These are phyloP conservation scores for Chelmon rostratus DNA, from an alignment of 2,797 vertebrate genomes.

Conservation along the genomic window DNA sequence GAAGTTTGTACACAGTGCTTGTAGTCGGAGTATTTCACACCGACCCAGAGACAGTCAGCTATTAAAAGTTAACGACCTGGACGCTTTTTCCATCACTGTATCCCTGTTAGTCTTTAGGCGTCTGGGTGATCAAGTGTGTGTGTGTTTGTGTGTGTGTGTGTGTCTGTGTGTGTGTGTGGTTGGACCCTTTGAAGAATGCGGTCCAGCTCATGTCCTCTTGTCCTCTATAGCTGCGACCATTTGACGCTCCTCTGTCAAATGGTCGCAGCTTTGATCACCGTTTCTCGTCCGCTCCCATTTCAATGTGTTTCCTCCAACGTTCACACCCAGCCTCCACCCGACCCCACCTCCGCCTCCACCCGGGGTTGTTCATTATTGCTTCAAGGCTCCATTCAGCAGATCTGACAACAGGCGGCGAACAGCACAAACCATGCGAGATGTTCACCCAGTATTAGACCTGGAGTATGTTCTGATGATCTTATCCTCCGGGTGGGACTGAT, in stretches of 20 bases:
- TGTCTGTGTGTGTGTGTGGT: conserved; percentile 23
- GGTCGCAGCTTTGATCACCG: conserved; percentile 74
- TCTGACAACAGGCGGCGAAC: conserved; percentile 68
- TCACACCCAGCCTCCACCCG: conserved; percentile 67
- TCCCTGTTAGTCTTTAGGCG: background rate
- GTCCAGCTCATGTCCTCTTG: conserved; percentile 35
- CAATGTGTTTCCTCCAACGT: conserved; percentile 57
- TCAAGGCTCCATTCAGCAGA: conserved; percentile 43
- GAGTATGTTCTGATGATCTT: too few relatives aligned
- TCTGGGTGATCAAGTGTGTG: background rate
- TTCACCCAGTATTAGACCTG: background rate
- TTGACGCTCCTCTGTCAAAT: conserved; percentile 74
- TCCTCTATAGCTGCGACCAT: conserved; percentile 44
- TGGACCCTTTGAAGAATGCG: conserved; percentile 58
- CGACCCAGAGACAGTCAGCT: background rate
- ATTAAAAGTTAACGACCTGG: background rate
- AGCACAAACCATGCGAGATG: background rate
- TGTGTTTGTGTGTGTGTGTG: conserved; percentile 22
- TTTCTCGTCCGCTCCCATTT: conserved; percentile 59
- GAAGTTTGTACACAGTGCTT: background rate
- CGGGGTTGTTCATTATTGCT: conserved; percentile 43
- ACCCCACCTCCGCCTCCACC: conserved; percentile 37
- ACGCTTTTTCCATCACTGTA: background rate
- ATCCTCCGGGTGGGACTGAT: too few relatives aligned
- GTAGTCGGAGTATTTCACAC: background rate